Base-by-base conservation (phyloP, 2,888 invertebrate species). In the Melanostoma scalare region DNA sequence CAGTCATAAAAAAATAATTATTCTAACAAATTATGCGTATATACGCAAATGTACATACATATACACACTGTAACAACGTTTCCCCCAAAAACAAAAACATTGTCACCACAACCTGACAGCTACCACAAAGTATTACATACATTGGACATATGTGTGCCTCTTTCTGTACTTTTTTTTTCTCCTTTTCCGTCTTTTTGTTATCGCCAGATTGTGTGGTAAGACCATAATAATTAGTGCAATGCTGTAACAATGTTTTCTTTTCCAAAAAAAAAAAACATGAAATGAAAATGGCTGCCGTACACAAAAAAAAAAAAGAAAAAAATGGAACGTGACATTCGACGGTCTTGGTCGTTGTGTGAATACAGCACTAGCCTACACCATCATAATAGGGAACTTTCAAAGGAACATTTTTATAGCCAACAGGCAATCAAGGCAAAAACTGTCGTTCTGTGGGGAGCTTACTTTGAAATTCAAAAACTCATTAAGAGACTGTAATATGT, bases 141-240 rank as follows among this genome's bases (percentile, higher is more conserved):
- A 20, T 20, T 20, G 20, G 20, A 20, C 20, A 20, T 44, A 31
- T 73, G 30, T 42, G n/a, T 46, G 20, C 20, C 10, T 4, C 35
- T 60, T 10, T 35, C 30, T 36, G 61, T 63, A 55, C 42, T 71
- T 77, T 61, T 31, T 31, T 63, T 46, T 36, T 31, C 33, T 30
- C 20, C 50, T 30, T 40, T 55, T 61, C 46, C 61, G 61, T 61
- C 20, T 20, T 20, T 20, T 58, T 40, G 44, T 69, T 48, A 58
- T 48, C 40, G 50, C 50, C 40, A 50, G 33, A 56, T 77, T 33
- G 46, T 50, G 55, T 71, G n/a, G 71, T 71, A 8, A 50, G 56
- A 33, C 71, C 56, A 38, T 71, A 77, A 38, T 71, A 77, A 77
- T 77, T 77, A 77, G 71, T 77, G 71, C 56, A 71, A 56, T 50